These are phyloP conservation scores for Isaurus tuberculatus DNA, from an alignment of 92 coral and sea anemone genomes.

Conservation along the genomic window DNA sequence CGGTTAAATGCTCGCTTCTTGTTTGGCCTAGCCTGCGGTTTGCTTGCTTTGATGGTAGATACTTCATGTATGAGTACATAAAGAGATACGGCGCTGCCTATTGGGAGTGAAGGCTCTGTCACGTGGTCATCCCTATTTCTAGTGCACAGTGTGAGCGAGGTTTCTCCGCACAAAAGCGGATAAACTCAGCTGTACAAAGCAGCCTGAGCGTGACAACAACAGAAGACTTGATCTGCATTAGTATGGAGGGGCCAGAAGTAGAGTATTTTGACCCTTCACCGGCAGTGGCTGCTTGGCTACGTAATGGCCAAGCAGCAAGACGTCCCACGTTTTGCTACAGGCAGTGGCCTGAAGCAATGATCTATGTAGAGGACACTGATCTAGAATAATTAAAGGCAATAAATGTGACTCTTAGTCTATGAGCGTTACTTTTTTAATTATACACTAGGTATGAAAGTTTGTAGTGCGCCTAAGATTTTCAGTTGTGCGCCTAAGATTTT, in stretches of 20 bases:
- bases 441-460: constrained; percentile 37
- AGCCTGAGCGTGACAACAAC: neutral
- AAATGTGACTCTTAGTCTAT: constrained; percentile 10
- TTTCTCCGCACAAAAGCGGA: neutral
- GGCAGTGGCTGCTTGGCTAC: no score
- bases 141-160: neutral
- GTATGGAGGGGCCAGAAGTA: constrained; percentile 52
- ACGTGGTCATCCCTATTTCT: no score
- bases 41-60: no score
- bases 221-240: constrained; percentile 25
- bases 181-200: neutral
- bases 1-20: no score
- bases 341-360: constrained; percentile 52
- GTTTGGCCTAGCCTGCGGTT: no score
- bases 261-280: neutral
- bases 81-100: no score
- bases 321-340: constrained; percentile 44
- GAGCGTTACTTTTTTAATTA: constrained; percentile 20
- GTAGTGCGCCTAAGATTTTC: constrained; percentile 33
- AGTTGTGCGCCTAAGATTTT: constrained; percentile 34
- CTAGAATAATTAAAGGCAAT: constrained; percentile 30
- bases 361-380: constrained; percentile 39
- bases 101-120: no score
- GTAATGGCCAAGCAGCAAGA: no score
- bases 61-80: no score